Base-by-base conservation (phyloP, 2,797 vertebrate species). In the Rallus crepitans region DNA sequence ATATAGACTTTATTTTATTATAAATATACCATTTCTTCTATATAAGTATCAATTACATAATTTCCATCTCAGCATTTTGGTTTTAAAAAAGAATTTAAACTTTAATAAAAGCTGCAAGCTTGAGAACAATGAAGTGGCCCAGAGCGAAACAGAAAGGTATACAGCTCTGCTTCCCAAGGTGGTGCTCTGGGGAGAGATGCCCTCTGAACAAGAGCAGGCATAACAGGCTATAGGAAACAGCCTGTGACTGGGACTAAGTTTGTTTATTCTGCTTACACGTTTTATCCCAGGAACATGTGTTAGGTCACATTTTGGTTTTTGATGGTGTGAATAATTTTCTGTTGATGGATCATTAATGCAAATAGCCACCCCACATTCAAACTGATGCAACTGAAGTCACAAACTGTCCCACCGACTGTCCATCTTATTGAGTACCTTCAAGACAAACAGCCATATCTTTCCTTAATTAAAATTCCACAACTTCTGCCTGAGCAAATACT, bases 11-110 rank as follows among this genome's bases (percentile, higher is more conserved):
- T 91, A 84, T 93, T 94, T 94, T 89, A 73, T 2, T 4, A 70
- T 52, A 89, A 89, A 66, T 45, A 40, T 65, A 68, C 28, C 0
- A 53, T 60, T 87, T 40, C 35, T 81, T 90, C 73, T 68, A 90
- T 53, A 93, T 35, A 45, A 7, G 31, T 80, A 88, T 42, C 0
- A 8, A 79, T 68, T 57, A 80, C 12, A 55, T 64, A n/a, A 82
- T 56, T 86, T 59, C 6, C 21, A 71, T 94, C 59, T 90, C 31
- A 76, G 4, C 4, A 52, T 12, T 84, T 86, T 28, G 18, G 12
- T 86, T 93, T 94, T 66, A 90, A 88, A 85, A 78, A 28, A 88
- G 35, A 69, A 82, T 82, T 91, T 72, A 86, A 76, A 76, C 5
- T 76, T 77, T 27, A 82, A 81, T 68, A 90, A 76, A 85, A 42